Base-by-base conservation (phyloP, 2,888 invertebrate genomes). In the Resseliella maxima region DNA sequence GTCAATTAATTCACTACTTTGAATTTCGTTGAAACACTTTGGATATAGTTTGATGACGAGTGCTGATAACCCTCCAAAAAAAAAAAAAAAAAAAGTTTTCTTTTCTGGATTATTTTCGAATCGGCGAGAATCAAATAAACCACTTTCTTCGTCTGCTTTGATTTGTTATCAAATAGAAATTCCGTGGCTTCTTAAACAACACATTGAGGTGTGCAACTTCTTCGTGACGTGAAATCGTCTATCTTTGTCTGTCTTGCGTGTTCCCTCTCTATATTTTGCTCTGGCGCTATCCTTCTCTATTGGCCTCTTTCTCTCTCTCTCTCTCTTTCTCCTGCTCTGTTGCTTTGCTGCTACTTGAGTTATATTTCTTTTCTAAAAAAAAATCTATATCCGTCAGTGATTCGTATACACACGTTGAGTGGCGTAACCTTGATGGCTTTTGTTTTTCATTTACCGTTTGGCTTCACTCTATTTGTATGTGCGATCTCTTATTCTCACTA, bases 371-470 rank as follows among this genome's bases (percentile, higher is more conserved):
- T 41, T 41, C 12, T 5, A 41, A 41, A 41, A 15, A 50, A 72
- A 72, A 72, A 72, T 15, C 31, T 27, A 72, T 72, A 72, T 72
- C 72, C 31, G 31, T 72, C 72, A 72, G 18, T 72, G 72, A 72
- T 31, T 72, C 31, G 72, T 35, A 31, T 72, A 72, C 31, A 72
- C 72, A 72, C 72, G 72, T 35, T 72, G 31, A 72, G 15, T 72
- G 72, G 27, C 72, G 59, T 59, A 59, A 59, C 59, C 59, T 59
- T 59, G 59, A 59, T 59, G 59, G 59, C n/a, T 59, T 59, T 59
- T 59, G 59, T 59, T 24, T 59, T 24, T 59, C 46, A 50, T 50
- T 50, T 59, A 27, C 59, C 59, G 59, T 59, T 59, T 18, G 59
- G 27, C 59, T 59, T 59, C 59, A 59, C 59, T 59, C 24, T n/a